A percentile compares a stretch with the other conserved stretches of the same genome.
phyloP scores from a whole-genome alignment of 2,888 invertebrate species.

The Entomobrya proxima region DNA sequence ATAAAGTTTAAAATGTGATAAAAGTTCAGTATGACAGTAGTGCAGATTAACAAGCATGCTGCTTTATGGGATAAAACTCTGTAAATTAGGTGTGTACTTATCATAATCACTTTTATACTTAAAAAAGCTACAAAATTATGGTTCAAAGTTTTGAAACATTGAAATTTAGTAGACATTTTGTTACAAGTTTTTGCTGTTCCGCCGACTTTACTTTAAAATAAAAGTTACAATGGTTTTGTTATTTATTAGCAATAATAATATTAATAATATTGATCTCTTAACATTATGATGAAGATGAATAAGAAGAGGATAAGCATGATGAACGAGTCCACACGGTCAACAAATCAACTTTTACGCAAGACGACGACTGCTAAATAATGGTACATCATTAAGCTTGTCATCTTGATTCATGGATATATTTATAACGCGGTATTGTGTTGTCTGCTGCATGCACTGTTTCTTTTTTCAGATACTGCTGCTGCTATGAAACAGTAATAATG shows the following conservation, averaged over 20 bases:
- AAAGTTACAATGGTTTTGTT: background rate
- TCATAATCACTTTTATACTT: no score
- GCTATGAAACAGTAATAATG: constrained; percentile 6
- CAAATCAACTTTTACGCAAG: constrained; percentile 11
- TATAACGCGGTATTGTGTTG: background rate
- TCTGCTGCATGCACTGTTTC: background rate
- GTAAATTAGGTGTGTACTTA: background rate
- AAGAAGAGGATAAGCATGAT: background rate
- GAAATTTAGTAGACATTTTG: background rate
- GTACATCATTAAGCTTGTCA: constrained; percentile 20
- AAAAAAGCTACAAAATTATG: no score
- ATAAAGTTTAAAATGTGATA: no score
- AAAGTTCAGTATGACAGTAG: background rate
- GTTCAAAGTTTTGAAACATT: no score
- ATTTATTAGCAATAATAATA: background rate
- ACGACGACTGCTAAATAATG: constrained; percentile 24
- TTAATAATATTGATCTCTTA: background rate
- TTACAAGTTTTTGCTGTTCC: background rate
- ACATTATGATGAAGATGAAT: background rate
- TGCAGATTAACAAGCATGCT: background rate
- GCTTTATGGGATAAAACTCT: background rate
- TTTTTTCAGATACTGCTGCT: no score
- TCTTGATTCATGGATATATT: constrained; percentile 6
- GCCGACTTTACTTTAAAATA: background rate
- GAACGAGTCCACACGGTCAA: background rate